Conservation (phyloP, 2,797 vertebrate species). For the Pantherophis vulpinus region DNA sequence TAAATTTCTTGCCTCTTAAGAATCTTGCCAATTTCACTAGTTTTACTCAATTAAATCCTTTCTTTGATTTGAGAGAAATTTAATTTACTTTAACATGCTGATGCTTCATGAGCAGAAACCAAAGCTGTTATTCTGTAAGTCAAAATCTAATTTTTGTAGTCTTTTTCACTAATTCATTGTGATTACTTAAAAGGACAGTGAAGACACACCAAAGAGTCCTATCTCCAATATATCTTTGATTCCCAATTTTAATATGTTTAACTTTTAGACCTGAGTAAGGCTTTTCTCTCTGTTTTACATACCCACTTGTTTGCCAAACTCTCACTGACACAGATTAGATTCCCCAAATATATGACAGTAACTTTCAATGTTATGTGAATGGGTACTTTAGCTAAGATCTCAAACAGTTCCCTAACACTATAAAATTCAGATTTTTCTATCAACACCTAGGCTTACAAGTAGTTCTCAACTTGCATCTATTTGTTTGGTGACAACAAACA, state of each 20-base stretch:
- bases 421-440: not conserved
- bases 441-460: not conserved
- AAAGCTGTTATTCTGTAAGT: not conserved
- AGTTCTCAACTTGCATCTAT: not conserved
- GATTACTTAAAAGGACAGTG: not conserved
- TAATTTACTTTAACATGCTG: not conserved
- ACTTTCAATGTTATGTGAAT: not conserved
- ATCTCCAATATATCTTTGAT: not conserved
- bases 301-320: not conserved
- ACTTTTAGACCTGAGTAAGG: not conserved
- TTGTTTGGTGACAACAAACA: not conserved
- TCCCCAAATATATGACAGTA: not conserved
- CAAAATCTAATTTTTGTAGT: not conserved
- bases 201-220: not conserved
- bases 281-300: not conserved
- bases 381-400: conserved; percentile 6
- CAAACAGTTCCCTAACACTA: conserved; percentile 9
- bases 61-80: not conserved
- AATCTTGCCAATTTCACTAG: not conserved
- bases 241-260: not conserved
- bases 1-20: not conserved
- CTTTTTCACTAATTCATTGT: not conserved
- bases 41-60: not conserved
- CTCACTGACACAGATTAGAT: not conserved
- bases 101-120: not conserved